Conservation (phyloP, 2,888 invertebrate genomes). For the Tachina fera region DNA sequence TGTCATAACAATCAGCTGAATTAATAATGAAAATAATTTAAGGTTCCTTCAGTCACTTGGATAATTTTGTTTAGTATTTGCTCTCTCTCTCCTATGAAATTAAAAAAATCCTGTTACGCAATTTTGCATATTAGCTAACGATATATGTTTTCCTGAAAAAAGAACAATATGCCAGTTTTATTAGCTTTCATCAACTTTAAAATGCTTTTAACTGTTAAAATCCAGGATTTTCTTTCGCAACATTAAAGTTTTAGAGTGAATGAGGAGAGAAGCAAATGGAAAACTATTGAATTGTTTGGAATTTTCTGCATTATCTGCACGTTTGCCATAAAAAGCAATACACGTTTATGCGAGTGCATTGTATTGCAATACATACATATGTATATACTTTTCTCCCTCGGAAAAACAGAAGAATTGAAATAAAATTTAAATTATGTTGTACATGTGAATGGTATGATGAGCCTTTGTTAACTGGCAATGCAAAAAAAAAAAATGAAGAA, state of each 20-base stretch:
- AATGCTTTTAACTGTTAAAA: conserved; percentile 3
- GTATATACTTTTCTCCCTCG: no score
- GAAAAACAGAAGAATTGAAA: conserved; percentile 37
- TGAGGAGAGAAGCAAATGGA: background rate
- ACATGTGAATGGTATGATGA: conserved; percentile 20
- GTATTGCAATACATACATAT: conserved; percentile 10
- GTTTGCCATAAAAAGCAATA: conserved; percentile 52
- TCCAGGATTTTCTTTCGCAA: background rate
- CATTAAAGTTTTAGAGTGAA: background rate
- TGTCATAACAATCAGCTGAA: no score
- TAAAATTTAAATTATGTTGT: conserved; percentile 43
- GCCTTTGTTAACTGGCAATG: background rate
- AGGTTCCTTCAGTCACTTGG: no score
- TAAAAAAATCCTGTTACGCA: no score
- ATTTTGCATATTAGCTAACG: background rate
- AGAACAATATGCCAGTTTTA: background rate
- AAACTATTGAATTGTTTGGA: conserved; percentile 32
- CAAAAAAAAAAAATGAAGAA: background rate
- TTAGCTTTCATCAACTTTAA: background rate
- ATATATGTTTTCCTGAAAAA: background rate
- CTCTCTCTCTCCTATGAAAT: no score
- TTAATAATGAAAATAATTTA: no score
- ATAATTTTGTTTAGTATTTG: no score
- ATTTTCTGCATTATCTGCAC: conserved; percentile 59
- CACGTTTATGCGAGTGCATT: background rate